phyloP scores from a whole-genome alignment of 2,797 vertebrate genomes.

The Bovichtus diacanthus region DNA sequence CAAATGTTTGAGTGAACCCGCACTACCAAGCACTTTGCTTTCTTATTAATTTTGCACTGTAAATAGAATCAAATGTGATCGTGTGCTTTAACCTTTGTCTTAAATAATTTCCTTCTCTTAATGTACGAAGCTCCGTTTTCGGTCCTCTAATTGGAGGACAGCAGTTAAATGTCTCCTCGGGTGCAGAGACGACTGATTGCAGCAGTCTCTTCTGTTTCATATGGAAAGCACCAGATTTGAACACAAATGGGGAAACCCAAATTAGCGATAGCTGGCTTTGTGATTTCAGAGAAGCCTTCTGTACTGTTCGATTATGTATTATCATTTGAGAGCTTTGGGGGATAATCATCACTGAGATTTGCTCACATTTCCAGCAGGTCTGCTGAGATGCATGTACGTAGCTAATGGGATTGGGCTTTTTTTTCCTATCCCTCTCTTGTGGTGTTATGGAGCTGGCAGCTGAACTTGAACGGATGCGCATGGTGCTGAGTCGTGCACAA shows the following conservation, averaged over 20 bases:
- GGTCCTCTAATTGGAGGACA: conserved; percentile 77
- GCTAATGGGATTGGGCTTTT: conserved; percentile 83
- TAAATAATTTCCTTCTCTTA: conserved; percentile 69
- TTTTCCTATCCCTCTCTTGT: conserved; percentile 71
- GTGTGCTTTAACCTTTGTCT: conserved; percentile 75
- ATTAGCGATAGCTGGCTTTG: conserved; percentile 51
- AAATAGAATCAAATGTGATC: conserved; percentile 79
- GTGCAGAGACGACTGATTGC: conserved; percentile 63
- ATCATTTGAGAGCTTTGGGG: conserved; percentile 77
- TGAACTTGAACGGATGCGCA: conserved; percentile 85
- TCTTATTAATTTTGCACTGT: conserved; percentile 79
- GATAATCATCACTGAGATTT: conserved; percentile 84
- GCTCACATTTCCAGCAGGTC: conserved; percentile 81
- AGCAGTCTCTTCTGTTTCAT: conserved; percentile 51
- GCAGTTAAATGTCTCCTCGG: conserved; percentile 63
- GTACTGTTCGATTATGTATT: conserved; percentile 75
- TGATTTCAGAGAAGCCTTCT: conserved; percentile 66
- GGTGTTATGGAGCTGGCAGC: conserved; percentile 83
- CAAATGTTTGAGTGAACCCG: conserved; percentile 70
- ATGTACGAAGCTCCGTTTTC: conserved; percentile 59
- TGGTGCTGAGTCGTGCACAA: conserved; percentile 85
- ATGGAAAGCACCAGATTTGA: conserved; percentile 51
- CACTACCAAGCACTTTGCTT: conserved; percentile 67
- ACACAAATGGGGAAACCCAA: conserved; percentile 54
- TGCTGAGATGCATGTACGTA: conserved; percentile 82